Base-by-base conservation (phyloP, 2,888 invertebrate species). In the Rhabditoides inermis region DNA sequence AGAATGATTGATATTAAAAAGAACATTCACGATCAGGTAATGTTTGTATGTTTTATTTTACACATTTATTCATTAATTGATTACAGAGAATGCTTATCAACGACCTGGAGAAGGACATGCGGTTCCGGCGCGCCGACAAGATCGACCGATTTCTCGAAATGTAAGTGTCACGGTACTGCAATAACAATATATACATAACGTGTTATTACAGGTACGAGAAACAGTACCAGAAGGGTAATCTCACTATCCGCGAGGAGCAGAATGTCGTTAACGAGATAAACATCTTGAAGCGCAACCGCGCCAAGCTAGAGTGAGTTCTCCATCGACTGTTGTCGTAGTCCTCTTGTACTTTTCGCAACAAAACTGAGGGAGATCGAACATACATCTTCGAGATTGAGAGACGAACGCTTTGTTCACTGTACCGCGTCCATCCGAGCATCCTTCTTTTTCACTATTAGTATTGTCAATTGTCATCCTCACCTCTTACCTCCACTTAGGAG, bases 221-320 rank as follows among this genome's bases (percentile, higher is more conserved):
- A 3, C 54, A 61, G 20, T 68, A 65, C 52, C 55, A 49, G 2
- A 48, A 51, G 35, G 25, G 28, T 5, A 59, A 50, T 40, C 45
- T 59, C 25, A 56, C 56, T 10, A 53, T 55, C 20, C 58, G 60
- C 1, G 61, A 67, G 35, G 67, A 67, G 42, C 56, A 61, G 20
- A 42, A 53, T 4, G 46, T 67, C 30, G 61, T 67, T 2, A 55
- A 54, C n/a, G 64, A 67, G 40, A 55, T 62, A 15, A 55, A 60
- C 30, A 54, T 49, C n/a, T 42, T 60, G 39, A 57, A 55, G 44
- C 49, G 58, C 35, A 62, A 62, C 35, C 41, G 49, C 39, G 39
- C 35, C 26, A 56, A 47, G 47, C 28, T 60, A 10, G 50, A 56
- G 56, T 55, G 30, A 53, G 51, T 44, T 15, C n/a, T n/a, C n/a